A percentile compares a stretch with the other conserved stretches of the same genome.
Evolutionary conservation across 2,888 invertebrate species (phyloP).

Genomic region (Apodemia mormo): DNA sequence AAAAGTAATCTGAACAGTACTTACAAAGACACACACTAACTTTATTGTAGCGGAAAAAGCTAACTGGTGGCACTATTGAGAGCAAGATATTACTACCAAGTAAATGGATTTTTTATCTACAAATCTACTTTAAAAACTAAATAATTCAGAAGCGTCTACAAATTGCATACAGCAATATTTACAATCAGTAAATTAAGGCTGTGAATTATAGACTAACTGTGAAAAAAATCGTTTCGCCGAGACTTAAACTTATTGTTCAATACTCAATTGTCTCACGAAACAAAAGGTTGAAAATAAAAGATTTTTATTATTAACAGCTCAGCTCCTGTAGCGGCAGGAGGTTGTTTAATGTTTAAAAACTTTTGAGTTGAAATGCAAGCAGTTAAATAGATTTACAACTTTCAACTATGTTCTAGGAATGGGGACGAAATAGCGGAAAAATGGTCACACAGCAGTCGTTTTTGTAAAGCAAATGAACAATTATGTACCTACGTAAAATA

Average conservation of each 20-base stretch:
- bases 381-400: constrained; percentile 78
- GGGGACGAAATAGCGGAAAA: constrained; percentile 26
- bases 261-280: constrained; percentile 66
- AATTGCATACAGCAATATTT: constrained; percentile 8
- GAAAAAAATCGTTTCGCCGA: neutral
- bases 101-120: no score
- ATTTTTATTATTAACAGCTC: constrained; percentile 73
- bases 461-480: constrained; percentile 10
- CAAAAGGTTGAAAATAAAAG: constrained; percentile 52
- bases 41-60: no score
- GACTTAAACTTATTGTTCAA: constrained; percentile 51
- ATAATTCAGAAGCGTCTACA: neutral
- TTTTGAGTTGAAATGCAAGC: constrained; percentile 56
- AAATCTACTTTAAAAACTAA: no score
- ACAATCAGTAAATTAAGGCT: neutral
- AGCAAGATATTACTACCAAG: no score
- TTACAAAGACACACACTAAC: no score
- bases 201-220: neutral
- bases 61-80: no score
- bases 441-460: constrained; percentile 7
- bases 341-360: constrained; percentile 59
- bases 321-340: constrained; percentile 74
- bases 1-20: no score
- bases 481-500: neutral
- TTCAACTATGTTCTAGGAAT: constrained; percentile 57